These are phyloP conservation scores for Drosophila yooni DNA, from an alignment of 2,888 invertebrate genomes.

Conservation along the genomic window DNA sequence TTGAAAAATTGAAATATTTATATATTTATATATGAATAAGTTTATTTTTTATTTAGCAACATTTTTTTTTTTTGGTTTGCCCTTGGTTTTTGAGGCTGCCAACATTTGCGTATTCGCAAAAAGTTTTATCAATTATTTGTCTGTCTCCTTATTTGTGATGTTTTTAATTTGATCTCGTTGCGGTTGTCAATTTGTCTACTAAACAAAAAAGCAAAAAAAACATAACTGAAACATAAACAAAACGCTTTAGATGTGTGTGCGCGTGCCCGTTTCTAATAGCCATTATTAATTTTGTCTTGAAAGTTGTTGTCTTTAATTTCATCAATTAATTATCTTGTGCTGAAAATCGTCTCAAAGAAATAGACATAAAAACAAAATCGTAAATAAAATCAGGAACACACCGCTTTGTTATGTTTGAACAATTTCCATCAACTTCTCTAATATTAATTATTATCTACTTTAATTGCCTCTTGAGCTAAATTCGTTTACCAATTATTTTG, in stretches of 20 bases:
- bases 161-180: constrained; percentile 38
- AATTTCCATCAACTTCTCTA: constrained; percentile 20
- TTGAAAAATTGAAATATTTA: background rate
- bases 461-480: constrained; percentile 31
- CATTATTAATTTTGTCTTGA: constrained; percentile 62
- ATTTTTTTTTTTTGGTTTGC: constrained; percentile 31
- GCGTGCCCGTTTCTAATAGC: constrained; percentile 57
- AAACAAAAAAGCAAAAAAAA: constrained; percentile 8
- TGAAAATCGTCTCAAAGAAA: constrained; percentile 24
- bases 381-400: constrained; percentile 22
- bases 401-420: constrained; percentile 54
- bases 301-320: constrained; percentile 54
- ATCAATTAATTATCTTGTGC: constrained; percentile 48
- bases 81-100: constrained; percentile 59
- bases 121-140: constrained; percentile 42
- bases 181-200: constrained; percentile 48
- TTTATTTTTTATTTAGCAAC: constrained; percentile 37
- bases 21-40: constrained; percentile 15
- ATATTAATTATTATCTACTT: constrained; percentile 27
- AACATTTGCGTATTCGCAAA: constrained; percentile 23
- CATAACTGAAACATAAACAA: constrained; percentile 34
- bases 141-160: constrained; percentile 33
- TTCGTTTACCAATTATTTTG: constrained; percentile 1
- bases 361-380: constrained; percentile 6
- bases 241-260: constrained; percentile 69